Evolutionary conservation across 2,113 vertebrate species (phyloP).

Genomic region (Fulmarus glacialis): DNA sequence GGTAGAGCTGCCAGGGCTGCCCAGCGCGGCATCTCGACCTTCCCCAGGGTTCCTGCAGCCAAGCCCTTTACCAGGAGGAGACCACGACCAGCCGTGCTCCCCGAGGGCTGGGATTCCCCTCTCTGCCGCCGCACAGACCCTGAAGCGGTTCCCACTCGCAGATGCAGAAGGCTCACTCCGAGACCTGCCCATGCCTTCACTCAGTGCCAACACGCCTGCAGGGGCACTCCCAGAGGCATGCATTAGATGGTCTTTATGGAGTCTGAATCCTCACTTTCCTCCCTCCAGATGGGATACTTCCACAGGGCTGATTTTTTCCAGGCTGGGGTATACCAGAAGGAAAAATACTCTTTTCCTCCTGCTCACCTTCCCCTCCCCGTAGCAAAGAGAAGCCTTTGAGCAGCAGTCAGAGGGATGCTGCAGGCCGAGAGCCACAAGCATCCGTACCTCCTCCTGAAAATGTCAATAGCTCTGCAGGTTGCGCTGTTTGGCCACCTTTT

Average conservation of each 20-base stretch:
- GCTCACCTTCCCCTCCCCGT: background rate
- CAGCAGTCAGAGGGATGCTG: background rate
- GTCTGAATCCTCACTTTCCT: background rate
- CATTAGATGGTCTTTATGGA: rapidly evolving
- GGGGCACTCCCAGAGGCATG: background rate
- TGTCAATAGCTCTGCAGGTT: background rate
- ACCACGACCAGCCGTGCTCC: too few species aligned
- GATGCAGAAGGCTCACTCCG: too few species aligned
- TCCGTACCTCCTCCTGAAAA: background rate
- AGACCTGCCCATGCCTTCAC: background rate
- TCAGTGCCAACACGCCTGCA: background rate
- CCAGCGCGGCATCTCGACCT: background rate
- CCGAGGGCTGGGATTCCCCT: background rate
- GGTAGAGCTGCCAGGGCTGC: background rate
- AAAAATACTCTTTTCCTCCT: background rate
- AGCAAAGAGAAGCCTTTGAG: background rate
- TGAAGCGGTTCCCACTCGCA: rapidly evolving
- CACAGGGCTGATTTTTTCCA: background rate
- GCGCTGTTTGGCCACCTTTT: background rate
- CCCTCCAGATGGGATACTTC: background rate
- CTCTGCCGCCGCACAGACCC: background rate
- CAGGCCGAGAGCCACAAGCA: background rate
- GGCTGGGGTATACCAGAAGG: background rate
- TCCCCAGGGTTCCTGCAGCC: background rate
- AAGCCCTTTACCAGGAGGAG: background rate